Evolutionary conservation across 1,140 invertebrate genomes (phyloP), one percentile per base, ranked within the genome.

Genomic region (Drosophila sp.): DNA sequence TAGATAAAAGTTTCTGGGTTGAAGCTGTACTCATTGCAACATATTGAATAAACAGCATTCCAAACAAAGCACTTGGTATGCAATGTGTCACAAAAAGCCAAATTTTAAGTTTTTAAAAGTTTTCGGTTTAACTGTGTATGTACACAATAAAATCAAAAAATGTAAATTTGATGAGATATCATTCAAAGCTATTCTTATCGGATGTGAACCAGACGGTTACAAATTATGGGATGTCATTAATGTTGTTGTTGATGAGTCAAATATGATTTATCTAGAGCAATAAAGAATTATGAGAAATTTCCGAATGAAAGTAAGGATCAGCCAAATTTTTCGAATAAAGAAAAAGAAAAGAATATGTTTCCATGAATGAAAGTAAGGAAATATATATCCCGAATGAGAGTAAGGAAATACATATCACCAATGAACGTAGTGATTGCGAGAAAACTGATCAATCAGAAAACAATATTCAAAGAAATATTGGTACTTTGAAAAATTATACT

Each of bases 341-440:
- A 38, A 38, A 5, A 32, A 32, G 4, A 32, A 32, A 38, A 32
- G 1, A 25, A 50, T 4, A 44, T n/a, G 41, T 10, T 44, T 1
- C 1, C 6, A 1, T 44, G 41, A 32, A 32, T 32, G 30, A 32
- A 3, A 32, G 30, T 32, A 32, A 32, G 30, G 30, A 32, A 17
- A n/a, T n/a, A 44, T n/a, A 44, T n/a, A n/a, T 44, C 41, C 41
- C 8, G 41, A 44, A 44, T 44, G 41, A 44, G 10, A 44, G 41
- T 44, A 44, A 11, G 11, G 41, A 44, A 17, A 17, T 17, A 17
- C 17, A 17, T 17, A 17, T 17, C 17, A 17, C 17, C 17, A 17
- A 17, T 17, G 17, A 17, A 17, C 17, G 17, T 17, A 17, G 17
- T 17, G 17, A 17, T n/a, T 44, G 11, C 11, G 11, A 44, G 11